Evolutionary conservation across 1,140 invertebrate genomes (phyloP), one percentile per base, ranked within the genome.

Genomic region (Geopemphigus sp.): DNA sequence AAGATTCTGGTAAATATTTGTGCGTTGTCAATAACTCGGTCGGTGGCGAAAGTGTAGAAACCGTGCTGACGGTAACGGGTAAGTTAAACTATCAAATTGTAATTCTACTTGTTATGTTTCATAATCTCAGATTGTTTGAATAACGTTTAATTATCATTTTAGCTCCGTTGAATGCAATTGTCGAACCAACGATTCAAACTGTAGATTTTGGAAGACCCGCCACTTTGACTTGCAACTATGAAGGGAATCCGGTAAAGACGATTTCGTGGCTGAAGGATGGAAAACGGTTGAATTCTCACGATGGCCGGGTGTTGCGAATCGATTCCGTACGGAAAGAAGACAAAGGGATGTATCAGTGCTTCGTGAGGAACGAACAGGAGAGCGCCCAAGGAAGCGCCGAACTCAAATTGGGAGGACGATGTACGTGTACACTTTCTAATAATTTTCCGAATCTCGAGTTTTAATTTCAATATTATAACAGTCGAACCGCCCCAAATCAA

Each of bases 271-370:
- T 95, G 70, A 97, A 97, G 86, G 94, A 98, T 85, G 95, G 95
- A 82, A 92, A 94, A 85, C 89, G 90, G 50, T 88, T 95, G 82
- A 90, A 91, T 72, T 91, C 92, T 83, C 91, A 92, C 81, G 84
- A 86, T 39, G 93, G 94, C 82, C 88, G 91, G 0, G 88, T 92
- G 61, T 86, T 97, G 22, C 90, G 92, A 74, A 96, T 98, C 83
- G 92, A 94, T 82, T 91, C 92, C 6, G 95, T 98, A 0, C 92
- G 94, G 85, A 94, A 97, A 83, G 93, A 96, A 86, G 95, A 98
- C 85, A 95, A 95, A 84, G 96, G 96, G 85, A 98, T 98, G 95
- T 98, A 98, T 85, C 96, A 98, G 84, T 98, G 96, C 85, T 95
- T 98, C 84, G 93, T 96, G 50, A 88, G 93, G 64, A 97, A 97